Evolutionary conservation across 2,888 invertebrate species (phyloP).

Genomic region (Athalia cordata): DNA sequence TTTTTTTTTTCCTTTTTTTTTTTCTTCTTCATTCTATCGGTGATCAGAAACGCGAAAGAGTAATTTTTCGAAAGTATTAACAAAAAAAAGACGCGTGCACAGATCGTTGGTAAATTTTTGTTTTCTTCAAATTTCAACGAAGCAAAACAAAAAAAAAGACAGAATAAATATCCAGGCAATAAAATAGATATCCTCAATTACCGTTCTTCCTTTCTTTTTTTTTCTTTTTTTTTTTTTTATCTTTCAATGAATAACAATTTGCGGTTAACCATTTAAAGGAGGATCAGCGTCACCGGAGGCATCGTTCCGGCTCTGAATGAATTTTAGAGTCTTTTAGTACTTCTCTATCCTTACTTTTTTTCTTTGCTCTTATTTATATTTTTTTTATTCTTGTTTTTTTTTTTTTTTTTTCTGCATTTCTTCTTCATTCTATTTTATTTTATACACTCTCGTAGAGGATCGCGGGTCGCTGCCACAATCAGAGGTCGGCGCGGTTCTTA

Average conservation of each 20-base stretch:
- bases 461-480: conserved; percentile 62
- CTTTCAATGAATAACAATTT: conserved; percentile 71
- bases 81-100: not conserved
- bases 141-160: no score
- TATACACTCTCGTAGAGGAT: not conserved
- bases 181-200: not conserved
- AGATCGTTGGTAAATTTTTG: no score
- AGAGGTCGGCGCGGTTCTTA: conserved; percentile 60
- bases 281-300: conserved; percentile 50
- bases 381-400: conserved; percentile 24
- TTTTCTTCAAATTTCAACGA: no score
- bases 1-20: not conserved
- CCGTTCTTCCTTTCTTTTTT: not conserved
- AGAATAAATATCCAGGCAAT: no score
- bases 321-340: conserved; percentile 46
- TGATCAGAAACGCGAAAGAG: not conserved
- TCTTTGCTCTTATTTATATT: conserved; percentile 12
- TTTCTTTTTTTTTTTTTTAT: no score
- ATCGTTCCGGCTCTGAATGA: conserved; percentile 64
- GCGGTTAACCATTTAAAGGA: conserved; percentile 56
- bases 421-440: conserved; percentile 6
- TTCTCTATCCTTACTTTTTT: not conserved
- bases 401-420: conserved; percentile 21
- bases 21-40: not conserved
- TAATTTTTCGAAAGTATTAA: not conserved